phyloP scores from a whole-genome alignment of 1,140 invertebrate genomes.

The Penaeus vannamei region DNA sequence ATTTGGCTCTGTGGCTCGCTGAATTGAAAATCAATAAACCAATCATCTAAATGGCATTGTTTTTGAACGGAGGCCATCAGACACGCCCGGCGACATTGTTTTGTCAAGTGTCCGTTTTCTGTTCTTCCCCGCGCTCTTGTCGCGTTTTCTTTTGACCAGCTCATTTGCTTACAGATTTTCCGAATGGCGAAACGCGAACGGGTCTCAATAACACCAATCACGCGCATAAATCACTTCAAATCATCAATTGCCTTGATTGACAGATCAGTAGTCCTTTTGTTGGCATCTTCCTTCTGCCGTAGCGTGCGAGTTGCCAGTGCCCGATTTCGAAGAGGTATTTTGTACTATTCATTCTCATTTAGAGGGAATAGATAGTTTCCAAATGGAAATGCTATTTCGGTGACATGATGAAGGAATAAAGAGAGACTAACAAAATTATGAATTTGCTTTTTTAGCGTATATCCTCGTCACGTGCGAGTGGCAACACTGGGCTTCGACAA shows the following conservation, averaged over 20 bases:
- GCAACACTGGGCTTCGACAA: conserved; percentile 23
- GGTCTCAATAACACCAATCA: conserved; percentile 62
- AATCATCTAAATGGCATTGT: conserved; percentile 13
- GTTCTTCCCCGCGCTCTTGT: conserved; percentile 39
- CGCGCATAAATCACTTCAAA: conserved; percentile 62
- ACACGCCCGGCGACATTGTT: conserved; percentile 35
- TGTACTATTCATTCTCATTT: too few species aligned
- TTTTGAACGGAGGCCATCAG: conserved; percentile 19
- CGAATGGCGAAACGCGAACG: conserved; percentile 40
- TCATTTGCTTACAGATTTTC: conserved; percentile 58
- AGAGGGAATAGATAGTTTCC: too few species aligned
- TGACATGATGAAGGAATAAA: too few species aligned
- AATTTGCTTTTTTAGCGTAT: too few species aligned
- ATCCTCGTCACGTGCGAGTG: not conserved
- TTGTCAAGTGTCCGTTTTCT: conserved; percentile 46
- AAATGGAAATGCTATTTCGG: too few species aligned
- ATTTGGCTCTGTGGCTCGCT: conserved; percentile 8
- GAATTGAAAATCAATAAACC: conserved; percentile 28
- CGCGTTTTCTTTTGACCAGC: conserved; percentile 28
- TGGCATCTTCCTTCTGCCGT: conserved; percentile 41
- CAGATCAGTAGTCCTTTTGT: conserved; percentile 51
- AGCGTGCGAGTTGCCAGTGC: not conserved
- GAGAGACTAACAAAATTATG: too few species aligned
- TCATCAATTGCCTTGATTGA: conserved; percentile 60
- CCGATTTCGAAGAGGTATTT: too few species aligned